Evolutionary conservation across 2,888 invertebrate species (phyloP).

Genomic region (Aelia acuminata): DNA sequence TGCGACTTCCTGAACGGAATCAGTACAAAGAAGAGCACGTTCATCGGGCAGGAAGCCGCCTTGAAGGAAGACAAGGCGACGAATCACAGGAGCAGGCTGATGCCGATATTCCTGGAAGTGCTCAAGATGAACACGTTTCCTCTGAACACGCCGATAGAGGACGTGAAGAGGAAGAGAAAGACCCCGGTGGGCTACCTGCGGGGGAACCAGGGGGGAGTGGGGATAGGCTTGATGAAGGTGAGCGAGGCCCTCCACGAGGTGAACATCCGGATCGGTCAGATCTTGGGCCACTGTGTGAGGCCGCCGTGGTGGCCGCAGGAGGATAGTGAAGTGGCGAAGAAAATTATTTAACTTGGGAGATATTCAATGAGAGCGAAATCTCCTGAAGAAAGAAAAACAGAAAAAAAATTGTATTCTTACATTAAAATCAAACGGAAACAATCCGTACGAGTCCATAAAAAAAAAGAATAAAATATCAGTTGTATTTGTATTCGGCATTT

Average conservation of each 20-base stretch:
- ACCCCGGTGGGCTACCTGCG: slow-evolving; percentile 62
- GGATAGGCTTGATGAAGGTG: slow-evolving; percentile 62
- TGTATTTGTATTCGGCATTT: too few relatives aligned
- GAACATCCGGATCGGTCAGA: slow-evolving; percentile 60
- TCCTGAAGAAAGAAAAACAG: too few relatives aligned
- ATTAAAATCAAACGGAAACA: background rate
- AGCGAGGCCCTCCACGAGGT: slow-evolving; percentile 54
- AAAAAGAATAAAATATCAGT: too few relatives aligned
- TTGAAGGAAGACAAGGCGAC: slow-evolving; percentile 3
- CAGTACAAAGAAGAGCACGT: slow-evolving; percentile 57
- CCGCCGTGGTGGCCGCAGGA: slow-evolving; percentile 62
- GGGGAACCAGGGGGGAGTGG: slow-evolving; percentile 59
- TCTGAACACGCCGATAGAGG: slow-evolving; percentile 62
- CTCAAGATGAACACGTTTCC: slow-evolving; percentile 32
- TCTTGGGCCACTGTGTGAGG: slow-evolving; percentile 54
- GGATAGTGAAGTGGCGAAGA: background rate
- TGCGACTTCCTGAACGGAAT: slow-evolving; percentile 62
- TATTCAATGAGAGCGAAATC: background rate
- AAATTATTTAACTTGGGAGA: background rate
- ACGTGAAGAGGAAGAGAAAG: slow-evolving; percentile 60
- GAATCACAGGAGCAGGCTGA: slow-evolving; percentile 54
- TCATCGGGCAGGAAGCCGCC: slow-evolving; percentile 58
- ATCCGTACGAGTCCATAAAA: background rate
- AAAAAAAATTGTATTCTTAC: background rate
- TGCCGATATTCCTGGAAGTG: slow-evolving; percentile 57